Conservation (phyloP, 64 coral and sea anemone genomes). For the Catalaphyllia jardinei region DNA sequence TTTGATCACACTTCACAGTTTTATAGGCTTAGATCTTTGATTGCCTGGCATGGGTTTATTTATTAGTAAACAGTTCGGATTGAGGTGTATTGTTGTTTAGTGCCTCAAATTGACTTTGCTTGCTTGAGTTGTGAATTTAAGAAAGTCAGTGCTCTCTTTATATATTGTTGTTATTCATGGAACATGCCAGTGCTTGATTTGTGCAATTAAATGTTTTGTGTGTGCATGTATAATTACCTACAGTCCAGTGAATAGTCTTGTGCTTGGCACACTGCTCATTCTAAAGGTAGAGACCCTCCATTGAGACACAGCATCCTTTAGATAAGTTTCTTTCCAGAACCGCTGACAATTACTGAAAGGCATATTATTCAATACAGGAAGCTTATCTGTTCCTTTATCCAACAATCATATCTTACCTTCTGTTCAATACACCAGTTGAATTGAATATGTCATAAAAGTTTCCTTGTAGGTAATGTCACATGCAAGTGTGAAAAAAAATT, state of each 20-base stretch:
- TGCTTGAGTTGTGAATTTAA: not conserved
- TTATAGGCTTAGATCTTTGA: not conserved
- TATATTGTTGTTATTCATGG: not conserved
- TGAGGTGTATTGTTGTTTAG: too few species aligned
- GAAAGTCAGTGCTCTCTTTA: not conserved
- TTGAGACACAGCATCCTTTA: not conserved
- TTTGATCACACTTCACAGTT: not conserved
- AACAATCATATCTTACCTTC: not conserved
- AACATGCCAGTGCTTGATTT: not conserved
- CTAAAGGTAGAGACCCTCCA: not conserved
- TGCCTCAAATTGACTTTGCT: too few species aligned
- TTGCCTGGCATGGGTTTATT: not conserved
- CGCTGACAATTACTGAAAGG: not conserved
- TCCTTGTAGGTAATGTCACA: not conserved
- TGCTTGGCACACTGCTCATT: not conserved
- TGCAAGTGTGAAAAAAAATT: not conserved
- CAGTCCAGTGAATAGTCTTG: not conserved
- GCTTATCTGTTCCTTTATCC: not conserved
- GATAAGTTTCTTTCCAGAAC: not conserved
- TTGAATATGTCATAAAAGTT: constrained; percentile 34
- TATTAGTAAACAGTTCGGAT: not conserved
- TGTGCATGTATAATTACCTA: constrained; percentile 8
- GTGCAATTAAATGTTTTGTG: not conserved
- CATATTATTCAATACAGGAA: not conserved
- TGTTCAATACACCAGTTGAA: not conserved